Percentiles rank a stretch among this genome's conserved stretches.
These are phyloP conservation scores for Peromyscus leucopus DNA, from an alignment of 2,113 vertebrate species.

Conservation along the genomic window DNA sequence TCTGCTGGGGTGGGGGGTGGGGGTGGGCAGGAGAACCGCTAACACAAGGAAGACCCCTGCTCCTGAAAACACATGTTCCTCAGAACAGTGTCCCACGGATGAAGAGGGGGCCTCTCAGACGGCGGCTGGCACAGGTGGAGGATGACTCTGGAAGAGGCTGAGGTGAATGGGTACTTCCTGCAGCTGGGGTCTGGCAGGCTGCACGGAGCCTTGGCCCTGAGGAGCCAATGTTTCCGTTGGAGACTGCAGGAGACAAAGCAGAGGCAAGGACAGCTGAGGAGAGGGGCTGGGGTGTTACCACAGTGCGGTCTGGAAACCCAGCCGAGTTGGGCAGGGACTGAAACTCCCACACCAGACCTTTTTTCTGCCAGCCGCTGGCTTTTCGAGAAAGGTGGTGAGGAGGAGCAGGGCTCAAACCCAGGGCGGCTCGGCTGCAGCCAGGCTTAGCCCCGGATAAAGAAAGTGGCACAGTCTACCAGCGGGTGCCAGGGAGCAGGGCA, in stretches of 20 bases:
- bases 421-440: conserved; percentile 24
- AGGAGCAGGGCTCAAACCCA: not conserved
- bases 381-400: not conserved
- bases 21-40: not conserved
- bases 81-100: not conserved
- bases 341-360: not conserved
- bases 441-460: conserved; percentile 30
- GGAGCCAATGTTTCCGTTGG: not conserved
- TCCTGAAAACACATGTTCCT: not conserved
- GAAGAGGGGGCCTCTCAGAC: not conserved
- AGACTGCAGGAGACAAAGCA: not conserved
- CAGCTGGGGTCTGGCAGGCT: not conserved
- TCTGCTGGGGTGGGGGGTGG: not conserved
- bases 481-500: not conserved
- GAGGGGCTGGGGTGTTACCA: not conserved
- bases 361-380: not conserved
- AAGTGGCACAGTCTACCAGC: not conserved
- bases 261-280: not conserved
- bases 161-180: not conserved
- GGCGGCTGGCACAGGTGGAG: not conserved
- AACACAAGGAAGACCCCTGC: not conserved
- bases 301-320: not conserved
- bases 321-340: not conserved
- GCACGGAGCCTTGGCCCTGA: not conserved
- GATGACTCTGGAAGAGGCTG: not conserved